Percentiles rank a stretch among this genome's conserved stretches.
These are phyloP conservation scores for Luperina testacea DNA, from an alignment of 2,888 invertebrate species.

Conservation along the genomic window DNA sequence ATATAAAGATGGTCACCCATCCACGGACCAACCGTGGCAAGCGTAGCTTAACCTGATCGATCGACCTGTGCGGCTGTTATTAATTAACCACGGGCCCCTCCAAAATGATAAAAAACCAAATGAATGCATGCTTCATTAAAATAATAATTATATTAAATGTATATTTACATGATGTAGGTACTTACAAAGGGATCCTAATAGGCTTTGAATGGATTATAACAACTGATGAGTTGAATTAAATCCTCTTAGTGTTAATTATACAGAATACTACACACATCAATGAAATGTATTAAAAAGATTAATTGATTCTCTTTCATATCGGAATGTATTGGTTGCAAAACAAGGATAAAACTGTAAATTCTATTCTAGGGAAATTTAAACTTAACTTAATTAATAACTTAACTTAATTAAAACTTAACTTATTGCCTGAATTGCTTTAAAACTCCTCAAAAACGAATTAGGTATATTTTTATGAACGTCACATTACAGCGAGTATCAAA, in stretches of 20 bases:
- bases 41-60: too few species aligned
- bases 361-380: neutral
- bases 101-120: too few species aligned
- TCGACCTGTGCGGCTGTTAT: too few species aligned
- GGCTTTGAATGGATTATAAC: constrained; percentile 2
- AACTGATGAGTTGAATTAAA: constrained; percentile 13
- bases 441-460: neutral
- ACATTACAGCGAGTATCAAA: neutral
- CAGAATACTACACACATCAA: neutral
- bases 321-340: neutral
- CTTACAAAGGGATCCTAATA: neutral
- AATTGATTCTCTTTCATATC: neutral
- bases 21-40: too few species aligned
- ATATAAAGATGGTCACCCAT: too few species aligned
- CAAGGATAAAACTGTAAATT: neutral
- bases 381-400: too few species aligned
- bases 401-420: too few species aligned
- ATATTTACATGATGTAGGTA: neutral
- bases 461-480: neutral
- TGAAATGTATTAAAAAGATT: neutral
- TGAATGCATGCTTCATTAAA: neutral
- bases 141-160: neutral
- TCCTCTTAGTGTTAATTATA: constrained; percentile 8
- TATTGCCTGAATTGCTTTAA: neutral
- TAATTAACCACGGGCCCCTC: too few species aligned